A percentile compares a stretch with the other conserved stretches of the same genome.
Conservation (phyloP, 1,140 invertebrate genomes). For the Hypsibius dujardini region DNA sequence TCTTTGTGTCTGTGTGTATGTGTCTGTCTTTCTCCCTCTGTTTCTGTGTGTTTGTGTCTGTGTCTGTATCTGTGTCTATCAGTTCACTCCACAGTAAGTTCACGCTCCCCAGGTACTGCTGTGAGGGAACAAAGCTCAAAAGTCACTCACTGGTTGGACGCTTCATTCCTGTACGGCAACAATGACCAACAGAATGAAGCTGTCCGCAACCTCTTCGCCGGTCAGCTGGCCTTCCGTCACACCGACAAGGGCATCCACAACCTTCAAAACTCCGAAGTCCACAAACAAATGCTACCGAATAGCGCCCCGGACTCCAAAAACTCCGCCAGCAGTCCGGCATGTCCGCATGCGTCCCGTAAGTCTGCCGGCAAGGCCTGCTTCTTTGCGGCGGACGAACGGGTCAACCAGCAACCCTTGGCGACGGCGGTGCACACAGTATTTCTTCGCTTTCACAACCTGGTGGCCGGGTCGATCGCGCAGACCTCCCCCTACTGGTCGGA, state of each 20-base stretch:
- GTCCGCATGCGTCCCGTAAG: no score
- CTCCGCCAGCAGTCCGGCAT: neutral
- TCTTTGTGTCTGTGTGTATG: no score
- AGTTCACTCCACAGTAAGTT: neutral
- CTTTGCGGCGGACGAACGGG: slow-evolving; percentile 29
- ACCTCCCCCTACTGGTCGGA: slow-evolving; percentile 30
- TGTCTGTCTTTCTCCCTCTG: no score
- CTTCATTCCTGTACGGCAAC: neutral
- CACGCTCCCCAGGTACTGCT: no score
- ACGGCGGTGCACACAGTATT: slow-evolving; percentile 8
- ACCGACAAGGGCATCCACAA: neutral
- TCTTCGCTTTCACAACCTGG: slow-evolving; percentile 4
- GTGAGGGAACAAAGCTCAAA: neutral
- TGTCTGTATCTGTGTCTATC: neutral
- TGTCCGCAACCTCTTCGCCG: neutral
- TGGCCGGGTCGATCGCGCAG: neutral
- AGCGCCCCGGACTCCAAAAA: neutral
- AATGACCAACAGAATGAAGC: neutral
- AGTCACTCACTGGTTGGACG: slow-evolving; percentile 1
- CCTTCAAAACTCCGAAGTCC: neutral
- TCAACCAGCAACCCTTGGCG: slow-evolving; percentile 30
- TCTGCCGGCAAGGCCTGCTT: neutral
- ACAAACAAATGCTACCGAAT: neutral
- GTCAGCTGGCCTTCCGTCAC: neutral
- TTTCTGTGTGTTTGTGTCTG: no score